Conservation (phyloP, 2,888 invertebrate species). For the Eretmocerus hayati region DNA sequence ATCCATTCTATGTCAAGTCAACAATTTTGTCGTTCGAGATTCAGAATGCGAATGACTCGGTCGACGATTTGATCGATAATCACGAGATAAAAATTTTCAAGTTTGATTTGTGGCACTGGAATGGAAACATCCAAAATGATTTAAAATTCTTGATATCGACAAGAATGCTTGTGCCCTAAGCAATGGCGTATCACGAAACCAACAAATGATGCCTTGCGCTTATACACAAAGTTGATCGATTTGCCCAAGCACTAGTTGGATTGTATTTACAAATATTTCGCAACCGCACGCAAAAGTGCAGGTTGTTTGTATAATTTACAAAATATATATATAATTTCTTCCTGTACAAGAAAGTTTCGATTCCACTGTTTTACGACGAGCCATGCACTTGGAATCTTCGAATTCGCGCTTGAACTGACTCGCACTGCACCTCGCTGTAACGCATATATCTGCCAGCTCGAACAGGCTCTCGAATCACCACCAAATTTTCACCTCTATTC, state of each 20-base stretch:
- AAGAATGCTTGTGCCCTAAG: slow-evolving; percentile 7
- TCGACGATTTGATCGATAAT: no score
- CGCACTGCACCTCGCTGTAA: slow-evolving; percentile 50
- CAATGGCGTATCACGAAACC: slow-evolving; percentile 1
- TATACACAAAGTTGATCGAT: no score
- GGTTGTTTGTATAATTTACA: slow-evolving; percentile 12
- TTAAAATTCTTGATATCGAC: no score
- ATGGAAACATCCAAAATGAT: no score
- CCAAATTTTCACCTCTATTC: slow-evolving; percentile 47
- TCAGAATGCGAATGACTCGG: no score
- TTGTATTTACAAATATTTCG: background rate
- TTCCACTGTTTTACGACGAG: slow-evolving; percentile 19
- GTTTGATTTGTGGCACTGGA: no score
- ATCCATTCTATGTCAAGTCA: no score
- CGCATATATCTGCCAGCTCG: slow-evolving; percentile 46
- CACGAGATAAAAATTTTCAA: no score
- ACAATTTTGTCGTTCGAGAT: no score
- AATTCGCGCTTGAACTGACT: slow-evolving; percentile 49
- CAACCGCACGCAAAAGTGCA: background rate
- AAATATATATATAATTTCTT: slow-evolving; percentile 7
- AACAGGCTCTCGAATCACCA: slow-evolving; percentile 48
- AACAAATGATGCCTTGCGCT: background rate
- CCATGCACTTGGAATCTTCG: slow-evolving; percentile 46
- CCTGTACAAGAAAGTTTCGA: background rate
- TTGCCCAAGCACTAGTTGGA: no score